phyloP scores from a whole-genome alignment of 64 coral and sea anemone genomes.

The Acropora tenuis region DNA sequence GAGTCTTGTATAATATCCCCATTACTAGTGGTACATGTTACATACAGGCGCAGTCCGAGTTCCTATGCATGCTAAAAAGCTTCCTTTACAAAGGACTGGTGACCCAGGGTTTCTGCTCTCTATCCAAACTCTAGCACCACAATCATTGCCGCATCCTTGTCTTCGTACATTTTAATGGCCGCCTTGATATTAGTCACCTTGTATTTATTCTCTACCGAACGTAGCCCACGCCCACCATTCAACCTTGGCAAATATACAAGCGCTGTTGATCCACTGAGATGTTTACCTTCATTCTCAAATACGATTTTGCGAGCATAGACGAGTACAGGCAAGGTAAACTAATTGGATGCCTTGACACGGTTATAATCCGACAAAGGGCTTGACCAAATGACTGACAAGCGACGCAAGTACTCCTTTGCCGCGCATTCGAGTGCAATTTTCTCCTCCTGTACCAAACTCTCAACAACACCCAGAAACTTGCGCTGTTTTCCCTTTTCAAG shows the following conservation, averaged over 20 bases:
- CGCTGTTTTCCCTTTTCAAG: conserved; percentile 30
- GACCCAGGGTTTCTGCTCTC: background rate
- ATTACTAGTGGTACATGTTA: background rate
- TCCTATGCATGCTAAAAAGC: background rate
- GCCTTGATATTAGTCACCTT: too few relatives aligned
- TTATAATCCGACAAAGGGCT: conserved; percentile 15
- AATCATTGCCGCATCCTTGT: too few relatives aligned
- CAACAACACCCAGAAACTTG: conserved; percentile 48
- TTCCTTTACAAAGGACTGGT: background rate
- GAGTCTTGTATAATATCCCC: background rate
- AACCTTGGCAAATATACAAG: too few relatives aligned
- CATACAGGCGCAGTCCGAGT: background rate
- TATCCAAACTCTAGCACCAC: too few relatives aligned
- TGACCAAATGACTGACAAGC: conserved; percentile 40
- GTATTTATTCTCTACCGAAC: too few relatives aligned
- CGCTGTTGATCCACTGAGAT: too few relatives aligned
- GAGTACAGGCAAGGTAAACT: conserved; percentile 20
- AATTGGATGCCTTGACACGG: conserved; percentile 1
- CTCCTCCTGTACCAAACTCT: conserved; percentile 14
- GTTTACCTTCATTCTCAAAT: too few relatives aligned
- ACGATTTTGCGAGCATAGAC: too few relatives aligned
- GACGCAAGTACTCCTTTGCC: conserved; percentile 8
- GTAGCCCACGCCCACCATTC: too few relatives aligned
- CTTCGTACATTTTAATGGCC: too few relatives aligned
- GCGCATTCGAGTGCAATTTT: background rate